Evolutionary conservation across 1,140 invertebrate species (phyloP), one percentile per base, ranked within the genome.

Genomic region (Brachionus calyciflorus): DNA sequence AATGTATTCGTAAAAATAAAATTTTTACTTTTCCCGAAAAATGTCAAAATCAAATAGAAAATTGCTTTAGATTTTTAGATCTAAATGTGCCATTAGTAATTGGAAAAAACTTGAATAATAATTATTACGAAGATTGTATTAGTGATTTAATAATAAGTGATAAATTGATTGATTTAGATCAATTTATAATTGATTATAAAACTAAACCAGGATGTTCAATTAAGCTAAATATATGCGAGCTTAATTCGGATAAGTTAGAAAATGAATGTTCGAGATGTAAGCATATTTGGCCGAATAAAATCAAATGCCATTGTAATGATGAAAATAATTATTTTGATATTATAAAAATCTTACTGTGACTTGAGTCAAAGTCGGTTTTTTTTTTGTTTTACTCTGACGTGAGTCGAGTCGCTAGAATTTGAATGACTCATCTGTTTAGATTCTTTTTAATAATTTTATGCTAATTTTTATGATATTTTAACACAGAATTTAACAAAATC

Each of bases 151-250:
- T n/a, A n/a, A n/a, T n/a, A n/a, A n/a, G n/a, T n/a, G n/a, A n/a
- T n/a, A n/a, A n/a, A n/a, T n/a, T n/a, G n/a, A n/a, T 97, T 0
- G 94, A 98, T 83, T 85, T 98, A 0, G 94, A 96, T 48, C 94
- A 89, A 82, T 93, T 33, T 10, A 33, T 97, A 0, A 91, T 91
- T 0, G 92, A 96, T 80, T 93, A 95, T 82, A 93, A 92, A 0
- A 96, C 94, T 0, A 87, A 89, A 0, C 85, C 89, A 0, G 95
- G 95, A 0, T 98, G 95, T 84, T 90, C 90, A 0, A 91, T 93
- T 79, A 94, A 94, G 81, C 85, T 89, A 41, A 87, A 89, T 0
- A 91, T 91, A 55, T 98, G 95, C 83, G 85, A 86, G 7, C 91
- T 91, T 0, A 84, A 87, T 77, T 93, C 94, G 0, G 96, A 94